These are phyloP conservation scores for Drosophila kikkawai DNA, from an alignment of 1,140 invertebrate genomes.

Conservation along the genomic window DNA sequence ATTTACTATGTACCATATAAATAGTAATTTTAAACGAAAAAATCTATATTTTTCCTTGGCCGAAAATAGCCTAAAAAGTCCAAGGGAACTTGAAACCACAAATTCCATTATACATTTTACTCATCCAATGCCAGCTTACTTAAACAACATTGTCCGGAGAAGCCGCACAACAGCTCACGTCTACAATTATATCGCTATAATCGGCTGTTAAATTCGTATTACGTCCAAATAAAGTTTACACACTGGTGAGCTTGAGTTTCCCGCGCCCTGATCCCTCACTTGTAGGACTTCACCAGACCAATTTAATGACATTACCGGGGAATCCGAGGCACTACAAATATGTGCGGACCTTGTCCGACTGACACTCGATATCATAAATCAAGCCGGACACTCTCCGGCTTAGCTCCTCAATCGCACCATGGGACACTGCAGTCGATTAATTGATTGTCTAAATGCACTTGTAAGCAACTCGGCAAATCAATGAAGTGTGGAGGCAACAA, in stretches of 20 bases:
- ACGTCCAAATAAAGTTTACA: conserved; percentile 35
- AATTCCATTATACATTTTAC: neutral
- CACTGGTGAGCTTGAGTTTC: conserved; percentile 25
- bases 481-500: conserved; percentile 76
- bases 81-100: neutral
- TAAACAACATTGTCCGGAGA: neutral
- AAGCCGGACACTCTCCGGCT: conserved; percentile 61
- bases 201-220: conserved; percentile 58
- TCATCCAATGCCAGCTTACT: conserved; percentile 4
- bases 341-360: conserved; percentile 46
- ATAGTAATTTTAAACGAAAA: too few species aligned
- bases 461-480: conserved; percentile 81
- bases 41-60: neutral
- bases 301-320: conserved; percentile 38
- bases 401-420: conserved; percentile 42
- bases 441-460: conserved; percentile 84
- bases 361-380: conserved; percentile 78
- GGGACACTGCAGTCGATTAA: conserved; percentile 75
- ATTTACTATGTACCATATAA: neutral
- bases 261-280: conserved; percentile 17
- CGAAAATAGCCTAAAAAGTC: neutral
- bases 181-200: conserved; percentile 48
- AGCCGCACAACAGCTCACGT: conserved; percentile 35
- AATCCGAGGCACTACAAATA: conserved; percentile 51
- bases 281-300: conserved; percentile 57